Percentiles rank a stretch among this genome's conserved stretches.
These are phyloP conservation scores for Dromius quadrimaculatus DNA, from an alignment of 2,888 invertebrate genomes.

Conservation along the genomic window DNA sequence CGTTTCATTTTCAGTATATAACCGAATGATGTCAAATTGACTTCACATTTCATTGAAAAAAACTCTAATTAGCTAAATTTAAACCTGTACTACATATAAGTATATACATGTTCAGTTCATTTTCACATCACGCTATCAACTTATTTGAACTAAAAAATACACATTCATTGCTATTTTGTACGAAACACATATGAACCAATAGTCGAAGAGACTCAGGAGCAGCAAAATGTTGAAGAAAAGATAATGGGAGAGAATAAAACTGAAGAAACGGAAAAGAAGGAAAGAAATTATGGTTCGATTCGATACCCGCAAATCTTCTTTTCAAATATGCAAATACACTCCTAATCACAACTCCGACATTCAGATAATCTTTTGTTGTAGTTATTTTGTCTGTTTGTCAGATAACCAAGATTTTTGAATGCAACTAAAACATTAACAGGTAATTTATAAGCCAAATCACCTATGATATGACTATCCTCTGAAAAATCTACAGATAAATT, in stretches of 20 bases:
- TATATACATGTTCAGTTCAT: background rate
- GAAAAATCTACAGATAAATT: conserved; percentile 44
- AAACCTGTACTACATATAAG: too few species aligned
- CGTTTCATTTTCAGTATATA: too few species aligned
- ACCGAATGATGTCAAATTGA: too few species aligned
- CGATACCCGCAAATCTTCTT: conserved; percentile 15
- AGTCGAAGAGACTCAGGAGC: background rate
- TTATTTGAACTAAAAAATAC: too few species aligned
- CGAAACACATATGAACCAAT: background rate
- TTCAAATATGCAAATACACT: conserved; percentile 24
- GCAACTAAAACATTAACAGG: conserved; percentile 20
- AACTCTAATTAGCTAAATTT: too few species aligned
- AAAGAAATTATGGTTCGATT: background rate
- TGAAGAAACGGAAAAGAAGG: background rate
- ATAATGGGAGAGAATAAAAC: background rate
- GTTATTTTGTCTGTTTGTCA: conserved; percentile 27
- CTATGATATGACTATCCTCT: conserved; percentile 39
- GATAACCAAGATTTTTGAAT: conserved; percentile 41
- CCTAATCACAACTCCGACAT: conserved; percentile 4
- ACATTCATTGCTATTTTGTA: background rate
- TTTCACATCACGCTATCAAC: too few species aligned
- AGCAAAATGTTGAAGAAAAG: background rate
- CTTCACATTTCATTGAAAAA: too few species aligned
- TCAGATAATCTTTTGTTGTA: conserved; percentile 31
- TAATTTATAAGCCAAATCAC: conserved; percentile 48